Base-by-base conservation (phyloP, 2,888 invertebrate species). In the Campoletis raptor region DNA sequence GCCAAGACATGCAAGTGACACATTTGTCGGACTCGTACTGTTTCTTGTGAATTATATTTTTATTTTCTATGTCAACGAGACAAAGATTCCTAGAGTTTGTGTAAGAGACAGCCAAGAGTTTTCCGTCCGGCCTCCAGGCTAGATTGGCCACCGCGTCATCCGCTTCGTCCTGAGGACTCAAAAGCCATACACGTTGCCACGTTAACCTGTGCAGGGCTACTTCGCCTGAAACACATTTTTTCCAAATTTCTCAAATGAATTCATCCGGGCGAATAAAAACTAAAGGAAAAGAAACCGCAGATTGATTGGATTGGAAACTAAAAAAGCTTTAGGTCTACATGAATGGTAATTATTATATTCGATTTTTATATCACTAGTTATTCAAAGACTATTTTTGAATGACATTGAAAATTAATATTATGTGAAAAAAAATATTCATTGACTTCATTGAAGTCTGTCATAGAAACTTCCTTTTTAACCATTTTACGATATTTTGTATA, bases 81-180 rank as follows among this genome's bases (percentile, higher is more conserved):
- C 92, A 93, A 0, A 94, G 73, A 10, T 89, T 79, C 83, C 91
- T 90, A 9, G 93, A 91, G 40, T 90, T 90, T 45, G 90, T 87
- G 57, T 94, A 94, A 52, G 89, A 91, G 36, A 96, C 94, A 18
- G 96, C 96, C 74, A 96, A 93, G 91, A 98, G 96, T 95, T 98
- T 98, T 89, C 99, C 99, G 95, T 99, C 99, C 9, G 98, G 98
- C 94, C 99, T 96, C 99, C 99, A 99, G 76, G 98, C 97, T 92
- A 99, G 96, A 15, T 97, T 97, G 86, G 96, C 96, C 0, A 98
- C 97, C 57, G 95, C 95, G 24, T 96, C 95, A 91, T 96, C 96
- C 0, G 91, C 90, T 93, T 98, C 98, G 88, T 96, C 96, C 6
- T 97, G 97, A 4, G 98, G 96, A 72, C 96, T 95, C 88, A 98